Percentiles rank a stretch among this genome's conserved stretches.
phyloP scores from a whole-genome alignment of 2,113 vertebrate genomes.

The Sturnira hondurensis region DNA sequence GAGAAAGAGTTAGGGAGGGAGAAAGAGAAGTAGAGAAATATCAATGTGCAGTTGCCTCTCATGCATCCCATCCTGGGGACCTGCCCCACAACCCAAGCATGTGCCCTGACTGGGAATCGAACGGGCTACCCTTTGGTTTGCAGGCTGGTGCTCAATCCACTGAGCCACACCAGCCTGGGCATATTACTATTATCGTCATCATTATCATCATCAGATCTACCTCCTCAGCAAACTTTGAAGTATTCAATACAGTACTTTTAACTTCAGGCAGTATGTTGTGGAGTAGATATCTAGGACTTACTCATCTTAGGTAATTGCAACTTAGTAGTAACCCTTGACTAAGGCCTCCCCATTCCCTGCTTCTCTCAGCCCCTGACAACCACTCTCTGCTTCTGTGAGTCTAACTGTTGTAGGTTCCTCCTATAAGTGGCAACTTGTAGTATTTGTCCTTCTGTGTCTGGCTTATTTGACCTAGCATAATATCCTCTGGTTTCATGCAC shows the following conservation, averaged over 20 bases:
- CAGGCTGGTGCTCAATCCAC: too few relatives aligned
- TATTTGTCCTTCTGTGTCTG: background rate
- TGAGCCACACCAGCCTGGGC: too few relatives aligned
- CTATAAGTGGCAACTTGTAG: background rate
- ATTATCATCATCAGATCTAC: background rate
- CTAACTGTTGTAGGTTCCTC: background rate
- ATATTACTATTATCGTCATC: too few relatives aligned
- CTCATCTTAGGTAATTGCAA: background rate
- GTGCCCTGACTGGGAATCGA: too few relatives aligned
- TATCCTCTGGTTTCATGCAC: background rate
- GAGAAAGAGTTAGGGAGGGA: too few relatives aligned
- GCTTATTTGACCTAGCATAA: background rate
- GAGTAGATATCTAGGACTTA: background rate
- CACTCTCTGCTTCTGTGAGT: background rate
- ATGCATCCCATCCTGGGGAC: too few relatives aligned
- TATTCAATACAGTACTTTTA: background rate
- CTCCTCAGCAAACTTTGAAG: background rate
- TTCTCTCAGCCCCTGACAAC: background rate
- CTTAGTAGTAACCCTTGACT: background rate
- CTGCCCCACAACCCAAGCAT: too few relatives aligned
- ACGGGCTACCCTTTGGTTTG: too few relatives aligned
- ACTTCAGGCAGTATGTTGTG: background rate
- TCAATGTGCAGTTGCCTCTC: too few relatives aligned
- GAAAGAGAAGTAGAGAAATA: too few relatives aligned
- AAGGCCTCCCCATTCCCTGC: background rate